Evolutionary conservation across 2,888 invertebrate species (phyloP).

Genomic region (Tyria jacobaeae): DNA sequence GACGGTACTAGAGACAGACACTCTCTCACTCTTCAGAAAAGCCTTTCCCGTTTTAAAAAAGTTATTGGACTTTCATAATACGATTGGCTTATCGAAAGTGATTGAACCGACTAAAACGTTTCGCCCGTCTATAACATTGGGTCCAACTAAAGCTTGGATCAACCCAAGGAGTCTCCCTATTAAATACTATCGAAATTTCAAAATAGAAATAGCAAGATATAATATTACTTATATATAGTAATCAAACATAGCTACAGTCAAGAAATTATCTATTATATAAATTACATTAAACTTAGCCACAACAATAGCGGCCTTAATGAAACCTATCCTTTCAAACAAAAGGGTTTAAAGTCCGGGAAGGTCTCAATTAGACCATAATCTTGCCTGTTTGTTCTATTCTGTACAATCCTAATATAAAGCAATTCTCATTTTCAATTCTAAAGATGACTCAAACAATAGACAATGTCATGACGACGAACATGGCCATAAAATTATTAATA

Average conservation of each 20-base stretch:
- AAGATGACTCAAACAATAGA: neutral
- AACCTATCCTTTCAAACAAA: slow-evolving; percentile 24
- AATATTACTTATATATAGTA: too few relatives aligned
- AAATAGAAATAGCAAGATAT: neutral
- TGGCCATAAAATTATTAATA: neutral
- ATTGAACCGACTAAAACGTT: neutral
- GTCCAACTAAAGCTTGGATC: too few relatives aligned
- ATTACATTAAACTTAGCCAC: slow-evolving; percentile 4
- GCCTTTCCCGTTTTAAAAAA: neutral
- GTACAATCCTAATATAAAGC: slow-evolving; percentile 12
- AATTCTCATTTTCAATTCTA: neutral
- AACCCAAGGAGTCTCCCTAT: too few relatives aligned
- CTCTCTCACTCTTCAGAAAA: too few relatives aligned
- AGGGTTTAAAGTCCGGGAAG: slow-evolving; percentile 14
- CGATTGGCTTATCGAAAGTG: neutral
- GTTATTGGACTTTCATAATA: neutral
- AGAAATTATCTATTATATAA: slow-evolving; percentile 7
- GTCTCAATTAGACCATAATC: slow-evolving; percentile 45
- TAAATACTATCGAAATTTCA: neutral
- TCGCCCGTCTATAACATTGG: neutral
- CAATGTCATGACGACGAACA: neutral
- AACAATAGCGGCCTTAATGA: slow-evolving; percentile 43
- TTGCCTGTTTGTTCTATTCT: slow-evolving; percentile 28
- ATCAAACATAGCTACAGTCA: slow-evolving; percentile 6
- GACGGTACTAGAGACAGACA: too few relatives aligned